These are phyloP conservation scores for Sinodicranocentrus sp. DNA, from an alignment of 2,888 invertebrate species.

Conservation along the genomic window DNA sequence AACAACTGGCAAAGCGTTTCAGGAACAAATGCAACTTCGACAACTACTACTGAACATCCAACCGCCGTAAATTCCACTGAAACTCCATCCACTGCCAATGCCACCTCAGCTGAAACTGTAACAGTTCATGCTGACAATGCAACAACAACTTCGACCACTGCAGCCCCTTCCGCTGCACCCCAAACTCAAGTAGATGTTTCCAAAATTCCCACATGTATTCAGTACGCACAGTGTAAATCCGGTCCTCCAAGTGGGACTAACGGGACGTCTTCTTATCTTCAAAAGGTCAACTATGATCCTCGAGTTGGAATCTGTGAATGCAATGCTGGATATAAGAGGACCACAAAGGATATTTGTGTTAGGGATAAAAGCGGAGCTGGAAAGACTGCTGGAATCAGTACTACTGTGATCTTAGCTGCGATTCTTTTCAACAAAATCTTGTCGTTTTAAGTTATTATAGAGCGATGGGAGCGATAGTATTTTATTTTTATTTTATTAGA, in stretches of 20 bases:
- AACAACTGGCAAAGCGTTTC: conserved; percentile 36
- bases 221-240: conserved; percentile 12
- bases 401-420: conserved; percentile 7
- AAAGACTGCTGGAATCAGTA: neutral
- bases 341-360: conserved; percentile 31
- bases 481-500: too few species aligned
- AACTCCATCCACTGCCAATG: neutral
- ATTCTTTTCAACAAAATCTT: neutral
- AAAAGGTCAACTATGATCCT: conserved; percentile 44
- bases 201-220: conserved; percentile 45
- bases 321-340: conserved; percentile 20
- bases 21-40: neutral
- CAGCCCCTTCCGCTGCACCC: conserved; percentile 18
- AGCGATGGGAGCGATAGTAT: too few species aligned
- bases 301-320: conserved; percentile 44
- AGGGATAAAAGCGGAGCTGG: neutral
- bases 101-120: neutral
- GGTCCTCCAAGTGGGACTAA: conserved; percentile 2
- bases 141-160: neutral
- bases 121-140: neutral
- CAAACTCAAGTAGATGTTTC: conserved; percentile 27
- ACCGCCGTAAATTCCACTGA: neutral
- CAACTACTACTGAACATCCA: neutral
- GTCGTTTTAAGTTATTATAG: conserved; percentile 8
- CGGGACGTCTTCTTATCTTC: neutral